Percentiles rank a stretch among this genome's conserved stretches.
phyloP scores from a whole-genome alignment of 2,113 vertebrate genomes.

The Grus americana region DNA sequence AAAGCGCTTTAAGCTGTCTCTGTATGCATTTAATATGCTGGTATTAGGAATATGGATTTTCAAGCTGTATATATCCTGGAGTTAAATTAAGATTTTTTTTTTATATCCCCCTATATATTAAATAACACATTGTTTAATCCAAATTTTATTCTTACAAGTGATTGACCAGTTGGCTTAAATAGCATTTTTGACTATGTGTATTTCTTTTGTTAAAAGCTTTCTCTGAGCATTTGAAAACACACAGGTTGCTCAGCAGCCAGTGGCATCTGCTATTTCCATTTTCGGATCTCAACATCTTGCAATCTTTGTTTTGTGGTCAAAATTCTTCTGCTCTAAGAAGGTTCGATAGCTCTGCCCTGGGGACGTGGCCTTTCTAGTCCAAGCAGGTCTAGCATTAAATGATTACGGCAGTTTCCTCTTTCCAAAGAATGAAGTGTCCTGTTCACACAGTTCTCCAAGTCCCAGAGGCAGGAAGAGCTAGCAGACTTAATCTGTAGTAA shows the following conservation, averaged over 20 bases:
- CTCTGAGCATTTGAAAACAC: not conserved
- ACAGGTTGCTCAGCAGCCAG: not conserved
- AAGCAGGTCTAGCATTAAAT: not conserved
- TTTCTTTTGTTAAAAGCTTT: not conserved
- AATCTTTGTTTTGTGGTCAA: not conserved
- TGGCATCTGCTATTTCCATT: not conserved
- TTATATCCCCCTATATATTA: not conserved
- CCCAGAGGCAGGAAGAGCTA: not conserved
- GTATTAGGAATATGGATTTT: not conserved
- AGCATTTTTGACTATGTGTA: not conserved
- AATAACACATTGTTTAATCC: not conserved
- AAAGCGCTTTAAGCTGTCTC: constrained; percentile 10
- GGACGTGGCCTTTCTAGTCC: not conserved
- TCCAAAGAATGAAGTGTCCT: not conserved
- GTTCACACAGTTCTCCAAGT: not conserved
- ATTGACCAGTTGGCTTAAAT: not conserved
- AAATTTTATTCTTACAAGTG: not conserved
- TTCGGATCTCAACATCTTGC: not conserved
- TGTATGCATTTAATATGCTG: constrained; percentile 9
- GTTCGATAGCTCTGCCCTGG: not conserved
- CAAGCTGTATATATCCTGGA: not conserved
- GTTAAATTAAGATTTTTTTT: not conserved
- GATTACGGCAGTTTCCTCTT: not conserved
- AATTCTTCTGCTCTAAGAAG: not conserved
- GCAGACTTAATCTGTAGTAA: not conserved